Conservation (phyloP, 2,797 vertebrate genomes). For the Toxotes lorentzi region DNA sequence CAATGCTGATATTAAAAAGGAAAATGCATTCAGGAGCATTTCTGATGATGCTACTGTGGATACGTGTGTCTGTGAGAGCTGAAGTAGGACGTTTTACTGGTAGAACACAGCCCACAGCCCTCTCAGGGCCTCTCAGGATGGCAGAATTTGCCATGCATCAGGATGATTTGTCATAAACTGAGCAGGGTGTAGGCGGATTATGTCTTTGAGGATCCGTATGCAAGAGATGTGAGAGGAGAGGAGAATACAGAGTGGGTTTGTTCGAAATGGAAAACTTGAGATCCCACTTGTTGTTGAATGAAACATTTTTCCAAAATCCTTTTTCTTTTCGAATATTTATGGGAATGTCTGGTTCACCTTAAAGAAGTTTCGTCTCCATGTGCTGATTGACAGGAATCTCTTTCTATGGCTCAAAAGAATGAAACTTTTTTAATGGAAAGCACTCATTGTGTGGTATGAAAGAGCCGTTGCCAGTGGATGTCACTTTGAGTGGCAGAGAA, state of each 20-base stretch:
- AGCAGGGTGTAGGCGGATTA: conserved; percentile 57
- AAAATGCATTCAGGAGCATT: not conserved
- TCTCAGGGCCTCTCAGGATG: conserved; percentile 43
- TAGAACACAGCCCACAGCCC: conserved; percentile 19
- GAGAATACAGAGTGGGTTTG: conserved; percentile 43
- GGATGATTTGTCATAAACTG: conserved; percentile 53
- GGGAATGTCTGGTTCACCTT: conserved; percentile 9
- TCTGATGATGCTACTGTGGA: conserved; percentile 5
- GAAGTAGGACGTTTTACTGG: conserved; percentile 6
- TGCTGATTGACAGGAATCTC: not conserved
- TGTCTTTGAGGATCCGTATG: conserved; percentile 55
- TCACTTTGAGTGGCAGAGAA: conserved; percentile 50
- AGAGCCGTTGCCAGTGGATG: not conserved
- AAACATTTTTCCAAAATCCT: conserved; percentile 25
- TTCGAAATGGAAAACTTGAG: conserved; percentile 37
- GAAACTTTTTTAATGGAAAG: conserved; percentile 19
- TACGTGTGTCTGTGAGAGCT: conserved; percentile 13
- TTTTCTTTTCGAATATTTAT: conserved; percentile 11
- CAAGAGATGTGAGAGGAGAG: conserved; percentile 33
- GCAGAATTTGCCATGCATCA: conserved; percentile 34
- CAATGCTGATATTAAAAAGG: not conserved
- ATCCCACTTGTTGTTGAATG: conserved; percentile 31
- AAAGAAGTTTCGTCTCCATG: conserved; percentile 1
- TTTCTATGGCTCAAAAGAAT: not conserved
- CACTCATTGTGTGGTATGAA: conserved; percentile 17